phyloP scores from a whole-genome alignment of 2,113 vertebrate species.

The Boulengeromyrus knoepffleri region DNA sequence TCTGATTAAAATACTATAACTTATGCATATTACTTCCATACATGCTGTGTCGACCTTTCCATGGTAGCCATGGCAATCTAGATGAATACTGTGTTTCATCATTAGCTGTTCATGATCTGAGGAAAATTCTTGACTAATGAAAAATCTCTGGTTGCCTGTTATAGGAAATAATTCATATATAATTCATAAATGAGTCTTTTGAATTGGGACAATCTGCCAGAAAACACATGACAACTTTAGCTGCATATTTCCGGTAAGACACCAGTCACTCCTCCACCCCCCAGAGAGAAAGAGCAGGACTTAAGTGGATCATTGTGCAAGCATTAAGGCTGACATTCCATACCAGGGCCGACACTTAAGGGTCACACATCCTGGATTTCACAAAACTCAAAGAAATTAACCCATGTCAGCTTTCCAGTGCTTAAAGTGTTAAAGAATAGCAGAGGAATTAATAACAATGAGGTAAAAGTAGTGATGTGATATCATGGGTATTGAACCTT shows the following conservation, averaged over 20 bases:
- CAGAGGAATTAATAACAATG: background rate
- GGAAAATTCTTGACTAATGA: background rate
- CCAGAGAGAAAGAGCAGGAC: background rate
- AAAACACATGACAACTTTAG: background rate
- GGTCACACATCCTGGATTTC: conserved; percentile 27
- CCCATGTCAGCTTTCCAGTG: conserved; percentile 8
- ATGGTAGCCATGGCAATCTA: background rate
- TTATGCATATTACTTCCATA: background rate
- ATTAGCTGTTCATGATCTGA: background rate
- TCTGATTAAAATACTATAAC: background rate
- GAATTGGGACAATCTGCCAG: background rate
- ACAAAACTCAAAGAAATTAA: conserved; percentile 25
- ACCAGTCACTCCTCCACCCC: background rate
- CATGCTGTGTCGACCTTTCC: background rate
- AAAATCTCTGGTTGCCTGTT: background rate
- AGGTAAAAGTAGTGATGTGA: background rate
- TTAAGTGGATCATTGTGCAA: background rate
- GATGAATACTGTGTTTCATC: background rate
- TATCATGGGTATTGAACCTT: background rate
- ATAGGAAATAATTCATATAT: background rate
- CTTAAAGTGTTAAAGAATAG: background rate
- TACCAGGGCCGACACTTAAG: conserved; percentile 2
- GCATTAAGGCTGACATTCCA: conserved; percentile 20
- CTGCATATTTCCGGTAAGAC: background rate
- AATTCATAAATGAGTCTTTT: background rate